These are phyloP conservation scores for Ormyrus thymus DNA, from an alignment of 2,888 invertebrate genomes.

Conservation along the genomic window DNA sequence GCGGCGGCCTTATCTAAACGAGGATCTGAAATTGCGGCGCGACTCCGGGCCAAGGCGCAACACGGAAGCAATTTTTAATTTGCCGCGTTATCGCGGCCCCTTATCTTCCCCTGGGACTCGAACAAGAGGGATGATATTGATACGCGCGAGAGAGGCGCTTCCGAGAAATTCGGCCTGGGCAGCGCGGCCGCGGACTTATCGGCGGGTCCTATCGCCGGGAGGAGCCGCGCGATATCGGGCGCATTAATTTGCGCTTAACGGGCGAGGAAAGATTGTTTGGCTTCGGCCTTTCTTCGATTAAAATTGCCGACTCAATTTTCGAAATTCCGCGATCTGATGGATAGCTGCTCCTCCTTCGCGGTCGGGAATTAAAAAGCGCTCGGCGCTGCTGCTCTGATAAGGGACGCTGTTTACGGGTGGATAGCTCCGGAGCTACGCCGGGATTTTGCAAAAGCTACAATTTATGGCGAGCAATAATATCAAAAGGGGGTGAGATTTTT, in stretches of 20 bases:
- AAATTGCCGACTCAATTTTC: conserved; percentile 4
- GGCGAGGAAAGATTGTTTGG: too few relatives aligned
- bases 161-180: too few relatives aligned
- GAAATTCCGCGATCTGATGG: background rate
- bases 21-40: conserved; percentile 66
- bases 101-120: background rate
- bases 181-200: too few relatives aligned
- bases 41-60: conserved; percentile 24
- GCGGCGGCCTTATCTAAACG: conserved; percentile 65
- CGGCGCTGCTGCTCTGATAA: conserved; percentile 21
- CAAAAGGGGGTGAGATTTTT: background rate
- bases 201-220: too few relatives aligned
- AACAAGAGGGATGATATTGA: too few relatives aligned
- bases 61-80: conserved; percentile 56
- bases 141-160: background rate
- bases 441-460: conserved; percentile 27
- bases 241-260: too few relatives aligned
- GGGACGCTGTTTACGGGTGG: conserved; percentile 8
- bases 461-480: conserved; percentile 28
- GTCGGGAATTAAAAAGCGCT: background rate
- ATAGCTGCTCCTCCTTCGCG: background rate
- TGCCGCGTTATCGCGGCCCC: conserved; percentile 10
- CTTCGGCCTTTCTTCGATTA: too few relatives aligned
- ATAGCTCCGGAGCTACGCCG: conserved; percentile 6
- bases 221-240: too few relatives aligned